Conservation (phyloP, 2,113 vertebrate genomes). For the Todiramphus chloris region DNA sequence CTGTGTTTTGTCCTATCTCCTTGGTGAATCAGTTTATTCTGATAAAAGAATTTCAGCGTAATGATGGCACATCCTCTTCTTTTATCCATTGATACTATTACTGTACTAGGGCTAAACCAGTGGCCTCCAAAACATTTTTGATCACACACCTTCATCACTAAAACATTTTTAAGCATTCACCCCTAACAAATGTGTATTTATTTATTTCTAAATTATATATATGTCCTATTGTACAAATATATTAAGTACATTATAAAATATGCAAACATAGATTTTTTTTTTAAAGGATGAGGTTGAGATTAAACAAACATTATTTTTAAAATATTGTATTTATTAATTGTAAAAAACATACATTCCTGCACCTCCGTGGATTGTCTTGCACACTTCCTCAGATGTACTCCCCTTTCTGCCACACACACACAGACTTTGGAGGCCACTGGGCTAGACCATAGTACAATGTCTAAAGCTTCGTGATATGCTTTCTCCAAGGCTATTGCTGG, state of each 20-base stretch:
- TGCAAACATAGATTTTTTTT: not conserved
- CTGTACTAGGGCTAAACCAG: not conserved
- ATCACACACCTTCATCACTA: not conserved
- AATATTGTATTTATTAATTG: not conserved
- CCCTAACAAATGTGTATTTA: not conserved
- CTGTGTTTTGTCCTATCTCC: not conserved
- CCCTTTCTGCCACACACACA: rapidly evolving
- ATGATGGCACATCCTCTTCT: not conserved
- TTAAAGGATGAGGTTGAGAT: not conserved
- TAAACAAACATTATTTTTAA: not conserved
- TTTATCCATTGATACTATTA: not conserved
- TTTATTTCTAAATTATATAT: not conserved
- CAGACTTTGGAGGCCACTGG: not conserved
- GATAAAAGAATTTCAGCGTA: not conserved
- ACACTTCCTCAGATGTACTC: rapidly evolving
- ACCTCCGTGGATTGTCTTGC: not conserved
- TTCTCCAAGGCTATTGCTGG: not conserved
- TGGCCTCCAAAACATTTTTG: not conserved
- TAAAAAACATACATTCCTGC: not conserved
- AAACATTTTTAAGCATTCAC: not conserved
- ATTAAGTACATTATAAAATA: not conserved
- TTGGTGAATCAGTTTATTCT: not conserved
- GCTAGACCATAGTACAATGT: not conserved
- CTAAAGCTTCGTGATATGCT: not conserved
- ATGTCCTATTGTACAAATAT: not conserved